These are phyloP conservation scores for Grallaria varia DNA, from an alignment of 2,113 vertebrate species.

Conservation along the genomic window DNA sequence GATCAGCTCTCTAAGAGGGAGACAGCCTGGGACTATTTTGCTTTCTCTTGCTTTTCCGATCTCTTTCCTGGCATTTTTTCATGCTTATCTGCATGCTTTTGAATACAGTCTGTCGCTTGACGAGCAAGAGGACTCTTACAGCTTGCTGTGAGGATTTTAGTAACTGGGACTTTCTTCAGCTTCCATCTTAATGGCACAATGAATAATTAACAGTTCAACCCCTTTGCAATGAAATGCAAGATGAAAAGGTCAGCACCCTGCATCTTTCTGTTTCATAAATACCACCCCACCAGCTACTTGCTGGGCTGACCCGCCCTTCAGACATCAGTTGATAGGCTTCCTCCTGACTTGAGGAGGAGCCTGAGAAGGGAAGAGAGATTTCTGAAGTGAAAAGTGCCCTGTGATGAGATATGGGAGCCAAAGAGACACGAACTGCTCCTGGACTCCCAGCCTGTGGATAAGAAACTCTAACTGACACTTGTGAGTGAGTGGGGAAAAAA, in stretches of 20 bases:
- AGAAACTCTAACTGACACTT: constrained; percentile 42
- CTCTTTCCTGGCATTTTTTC: not conserved
- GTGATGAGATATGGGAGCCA: constrained; percentile 40
- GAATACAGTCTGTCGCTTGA: not conserved
- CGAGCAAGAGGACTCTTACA: not conserved
- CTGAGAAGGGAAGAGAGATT: constrained; percentile 26
- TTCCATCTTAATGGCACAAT: not conserved
- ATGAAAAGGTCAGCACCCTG: not conserved
- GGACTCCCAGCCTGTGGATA: constrained; percentile 46
- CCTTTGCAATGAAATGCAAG: not conserved
- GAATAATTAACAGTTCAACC: not conserved
- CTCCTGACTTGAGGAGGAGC: constrained; percentile 18
- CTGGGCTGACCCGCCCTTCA: not conserved
- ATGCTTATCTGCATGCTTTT: not conserved
- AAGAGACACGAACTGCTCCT: constrained; percentile 18
- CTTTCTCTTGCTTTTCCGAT: not conserved
- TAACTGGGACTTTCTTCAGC: not conserved
- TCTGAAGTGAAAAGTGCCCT: constrained; percentile 50
- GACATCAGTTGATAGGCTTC: not conserved
- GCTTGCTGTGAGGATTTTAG: not conserved
- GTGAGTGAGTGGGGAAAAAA: constrained; percentile 52
- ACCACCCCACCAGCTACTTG: not conserved
- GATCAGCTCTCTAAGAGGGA: rapidly evolving
- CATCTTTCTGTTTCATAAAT: not conserved
- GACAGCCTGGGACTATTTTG: not conserved